Evolutionary conservation across 2,888 invertebrate genomes (phyloP).

Genomic region (Rhabditophanes sp.): DNA sequence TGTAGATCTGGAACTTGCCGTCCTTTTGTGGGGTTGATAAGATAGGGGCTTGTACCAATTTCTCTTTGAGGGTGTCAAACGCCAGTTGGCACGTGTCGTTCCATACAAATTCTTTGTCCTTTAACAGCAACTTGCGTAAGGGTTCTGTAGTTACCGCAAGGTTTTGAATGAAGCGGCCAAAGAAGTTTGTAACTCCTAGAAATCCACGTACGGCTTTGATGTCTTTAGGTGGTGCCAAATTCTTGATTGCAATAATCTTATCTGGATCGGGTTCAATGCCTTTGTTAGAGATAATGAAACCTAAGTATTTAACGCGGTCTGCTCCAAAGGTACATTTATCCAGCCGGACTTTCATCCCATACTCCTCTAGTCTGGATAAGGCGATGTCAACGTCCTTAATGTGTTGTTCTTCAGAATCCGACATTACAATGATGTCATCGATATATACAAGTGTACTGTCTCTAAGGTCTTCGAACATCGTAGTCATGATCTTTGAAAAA

Average conservation of each 20-base stretch:
- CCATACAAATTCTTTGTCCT: slow-evolving; percentile 1
- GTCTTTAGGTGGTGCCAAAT: slow-evolving; percentile 2
- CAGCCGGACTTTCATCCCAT: slow-evolving; percentile 5
- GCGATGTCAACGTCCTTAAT: slow-evolving; percentile 5
- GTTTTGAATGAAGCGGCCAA: slow-evolving; percentile 4
- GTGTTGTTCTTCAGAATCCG: slow-evolving; percentile 7
- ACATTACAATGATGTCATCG: slow-evolving; percentile 12
- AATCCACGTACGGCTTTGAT: slow-evolving; percentile 5
- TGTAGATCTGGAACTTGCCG: background rate
- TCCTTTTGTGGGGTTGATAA: too few relatives aligned
- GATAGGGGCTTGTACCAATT: too few relatives aligned
- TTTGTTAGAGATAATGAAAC: slow-evolving; percentile 2
- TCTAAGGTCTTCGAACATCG: slow-evolving; percentile 4
- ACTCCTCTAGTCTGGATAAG: background rate
- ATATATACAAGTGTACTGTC: slow-evolving; percentile 12
- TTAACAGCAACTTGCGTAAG: slow-evolving; percentile 1
- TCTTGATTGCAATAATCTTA: slow-evolving; percentile 4
- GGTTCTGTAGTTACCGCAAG: slow-evolving; percentile 3
- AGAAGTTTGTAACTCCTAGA: slow-evolving; percentile 3
- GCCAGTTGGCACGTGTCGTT: background rate
- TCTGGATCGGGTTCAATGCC: slow-evolving; percentile 9
- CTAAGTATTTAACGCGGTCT: slow-evolving; percentile 5
- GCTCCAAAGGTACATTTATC: slow-evolving; percentile 9
- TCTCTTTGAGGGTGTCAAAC: slow-evolving; percentile 2
- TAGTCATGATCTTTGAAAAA: slow-evolving; percentile 9